Evolutionary conservation across 92 coral and sea anemone species (phyloP).

Genomic region (Pocillopora grandis): DNA sequence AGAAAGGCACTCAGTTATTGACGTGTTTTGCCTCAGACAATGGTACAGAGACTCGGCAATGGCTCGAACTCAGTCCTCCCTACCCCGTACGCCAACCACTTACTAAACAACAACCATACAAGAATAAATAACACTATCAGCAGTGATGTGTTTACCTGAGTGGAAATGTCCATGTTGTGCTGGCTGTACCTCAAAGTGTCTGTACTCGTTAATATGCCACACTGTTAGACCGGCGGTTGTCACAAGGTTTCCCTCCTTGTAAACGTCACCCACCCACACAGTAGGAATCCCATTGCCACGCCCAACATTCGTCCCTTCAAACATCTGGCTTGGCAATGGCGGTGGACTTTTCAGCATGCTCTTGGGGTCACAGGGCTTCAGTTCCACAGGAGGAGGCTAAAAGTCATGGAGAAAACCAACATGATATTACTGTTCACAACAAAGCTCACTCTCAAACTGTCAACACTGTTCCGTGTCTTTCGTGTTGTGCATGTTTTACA

Average conservation of each 20-base stretch:
- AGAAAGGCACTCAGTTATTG: no score
- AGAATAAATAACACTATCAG: no score
- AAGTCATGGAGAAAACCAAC: not conserved
- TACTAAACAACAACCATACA: no score
- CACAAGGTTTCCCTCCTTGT: slow-evolving; percentile 89
- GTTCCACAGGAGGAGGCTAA: slow-evolving; percentile 70
- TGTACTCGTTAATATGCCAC: slow-evolving; percentile 97
- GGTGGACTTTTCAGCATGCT: slow-evolving; percentile 60
- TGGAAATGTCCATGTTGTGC: slow-evolving; percentile 89
- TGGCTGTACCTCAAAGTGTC: slow-evolving; percentile 84
- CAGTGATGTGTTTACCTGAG: slow-evolving; percentile 60
- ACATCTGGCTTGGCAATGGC: slow-evolving; percentile 58
- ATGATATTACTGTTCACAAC: not conserved
- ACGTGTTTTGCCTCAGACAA: no score
- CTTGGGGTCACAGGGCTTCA: slow-evolving; percentile 92
- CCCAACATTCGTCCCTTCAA: slow-evolving; percentile 94
- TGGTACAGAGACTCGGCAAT: no score
- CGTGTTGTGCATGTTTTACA: not conserved
- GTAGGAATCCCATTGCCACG: slow-evolving; percentile 95
- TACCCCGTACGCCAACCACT: no score
- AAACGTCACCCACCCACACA: slow-evolving; percentile 85
- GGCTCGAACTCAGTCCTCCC: not conserved
- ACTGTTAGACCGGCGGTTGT: slow-evolving; percentile 89
- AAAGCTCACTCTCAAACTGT: not conserved
- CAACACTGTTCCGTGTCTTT: not conserved